Base-by-base conservation (phyloP, 2,888 invertebrate species). In the Anorthoa munda region DNA sequence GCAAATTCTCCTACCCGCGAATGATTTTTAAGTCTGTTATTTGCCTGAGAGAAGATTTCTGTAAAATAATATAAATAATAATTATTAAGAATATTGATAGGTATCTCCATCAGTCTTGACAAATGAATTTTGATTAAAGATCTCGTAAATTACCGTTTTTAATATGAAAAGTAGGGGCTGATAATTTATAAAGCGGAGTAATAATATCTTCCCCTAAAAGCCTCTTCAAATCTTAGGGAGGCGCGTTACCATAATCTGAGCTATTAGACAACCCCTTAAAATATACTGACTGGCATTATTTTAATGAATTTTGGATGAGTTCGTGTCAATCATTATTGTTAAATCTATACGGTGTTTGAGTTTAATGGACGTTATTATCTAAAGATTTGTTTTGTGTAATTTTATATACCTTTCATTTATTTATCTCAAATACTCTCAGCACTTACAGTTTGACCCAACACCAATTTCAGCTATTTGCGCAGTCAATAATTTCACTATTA, bases 221-320 rank as follows among this genome's bases (percentile, higher is more conserved):
- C 81, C 64, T 60, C 72, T 67, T 80, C 46, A 74, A 74, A 83
- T 77, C 69, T 73, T 73, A 67, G 75, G 63, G 81, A 74, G 83
- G 77, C 77, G 71, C 67, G 66, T 66, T 81, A 68, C 69, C 73
- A 81, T 74, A 83, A 83, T 83, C 78, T 72, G 53, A 63, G 74
- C 74, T 81, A 77, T 83, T 77, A 81, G 81, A 75, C 61, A 74
- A 84, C 65, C 79, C 66, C 79, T 76, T 76, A 74, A 78, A 82
- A 72, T 79, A 79, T 63, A 76, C 79, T 82, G 70, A 75, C 66
- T 76, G 67, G 66, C 67, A 76, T 79, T 76, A 84, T 79, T 76
- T 79, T 79, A 67, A 83, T 79, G 72, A 83, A 78, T 75, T 83
- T 81, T 69, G 48, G 60, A 81, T 70, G 83, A 65, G 68, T 61